A percentile compares a stretch with the other conserved stretches of the same genome.
Evolutionary conservation across 2,113 vertebrate genomes (phyloP).

Genomic region (Glaucomys volans): DNA sequence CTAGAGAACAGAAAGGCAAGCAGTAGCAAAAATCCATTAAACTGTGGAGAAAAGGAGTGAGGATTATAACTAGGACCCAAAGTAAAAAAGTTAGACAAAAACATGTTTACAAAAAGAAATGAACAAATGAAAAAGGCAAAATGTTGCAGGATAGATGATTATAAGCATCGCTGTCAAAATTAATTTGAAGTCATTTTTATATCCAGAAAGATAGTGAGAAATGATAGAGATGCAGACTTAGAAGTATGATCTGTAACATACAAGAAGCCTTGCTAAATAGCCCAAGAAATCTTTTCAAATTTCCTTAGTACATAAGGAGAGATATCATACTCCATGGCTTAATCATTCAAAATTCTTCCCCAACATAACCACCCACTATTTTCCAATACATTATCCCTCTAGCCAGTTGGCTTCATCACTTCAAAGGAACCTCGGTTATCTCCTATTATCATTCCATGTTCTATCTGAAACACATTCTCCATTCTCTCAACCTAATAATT

Average conservation of each 20-base stretch:
- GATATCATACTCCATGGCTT: background rate
- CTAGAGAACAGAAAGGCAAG: conserved; percentile 31
- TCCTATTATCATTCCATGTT: background rate
- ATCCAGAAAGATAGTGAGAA: conserved; percentile 17
- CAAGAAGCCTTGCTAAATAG: conserved; percentile 11
- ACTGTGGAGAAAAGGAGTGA: conserved; percentile 16
- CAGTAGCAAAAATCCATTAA: conserved; percentile 6
- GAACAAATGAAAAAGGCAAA: conserved; percentile 6
- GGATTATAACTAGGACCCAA: conserved; percentile 6
- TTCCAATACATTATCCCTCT: background rate
- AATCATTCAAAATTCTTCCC: background rate
- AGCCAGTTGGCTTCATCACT: background rate
- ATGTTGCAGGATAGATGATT: background rate
- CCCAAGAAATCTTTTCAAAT: background rate
- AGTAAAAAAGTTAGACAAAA: conserved; percentile 8
- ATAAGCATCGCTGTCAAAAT: conserved; percentile 20
- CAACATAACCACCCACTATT: background rate
- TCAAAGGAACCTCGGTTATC: background rate
- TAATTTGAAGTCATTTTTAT: conserved; percentile 32
- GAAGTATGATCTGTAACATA: background rate
- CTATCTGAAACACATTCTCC: background rate
- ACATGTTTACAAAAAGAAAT: conserved; percentile 55
- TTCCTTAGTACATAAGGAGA: background rate
- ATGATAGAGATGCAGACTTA: conserved; percentile 21
- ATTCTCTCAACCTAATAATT: conserved; percentile 16